Base-by-base conservation (phyloP, 2,888 invertebrate genomes). In the Campoplex nolae region DNA sequence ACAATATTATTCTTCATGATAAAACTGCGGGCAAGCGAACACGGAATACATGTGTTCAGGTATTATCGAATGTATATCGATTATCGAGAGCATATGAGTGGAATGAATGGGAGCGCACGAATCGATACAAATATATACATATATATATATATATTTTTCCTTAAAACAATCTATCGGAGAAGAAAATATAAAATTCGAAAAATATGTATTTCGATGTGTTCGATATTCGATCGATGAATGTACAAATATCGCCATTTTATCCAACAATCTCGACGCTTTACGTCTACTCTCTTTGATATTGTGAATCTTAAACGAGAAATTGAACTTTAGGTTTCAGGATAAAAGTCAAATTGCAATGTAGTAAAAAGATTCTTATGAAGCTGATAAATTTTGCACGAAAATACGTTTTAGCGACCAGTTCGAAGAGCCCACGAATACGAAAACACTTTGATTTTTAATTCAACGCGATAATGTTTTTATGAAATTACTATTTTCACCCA, bases 231-330 rank as follows among this genome's bases (percentile, higher is more conserved):
- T 48, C 48, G 71, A 79, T 48, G 56, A 79, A 45, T 79, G 71
- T 79, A 79, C 71, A 71, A 79, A 77, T 79, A 71, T 71, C 70
- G 71, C 71, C 58, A 79, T 79, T 71, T 58, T 71, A 79, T 58
- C 45, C 54, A 56, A 35, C 70, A 79, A 79, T 56, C n/a, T 56
- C 56, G 78, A 68, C 56, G 56, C 28, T 78, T 35, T 23, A 68
- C 68, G 68, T 68, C 77, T 48, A 51, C 23, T 16, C 16, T 62
- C 11, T 45, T 45, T 28, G 8, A 62, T 45, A 58, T 42, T 38
- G 32, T 28, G 45, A 45, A 45, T 45, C 45, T 45, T 45, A 45
- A 45, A 45, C 11, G 11, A 45, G 2, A 13, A 45, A 11, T 45
- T 79, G 58, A 58, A 79, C 58, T 32, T 79, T 38, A 45, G 58